A percentile compares a stretch with the other conserved stretches of the same genome.
Evolutionary conservation across 2,888 invertebrate species (phyloP).

Genomic region (Poecilus cupreus): DNA sequence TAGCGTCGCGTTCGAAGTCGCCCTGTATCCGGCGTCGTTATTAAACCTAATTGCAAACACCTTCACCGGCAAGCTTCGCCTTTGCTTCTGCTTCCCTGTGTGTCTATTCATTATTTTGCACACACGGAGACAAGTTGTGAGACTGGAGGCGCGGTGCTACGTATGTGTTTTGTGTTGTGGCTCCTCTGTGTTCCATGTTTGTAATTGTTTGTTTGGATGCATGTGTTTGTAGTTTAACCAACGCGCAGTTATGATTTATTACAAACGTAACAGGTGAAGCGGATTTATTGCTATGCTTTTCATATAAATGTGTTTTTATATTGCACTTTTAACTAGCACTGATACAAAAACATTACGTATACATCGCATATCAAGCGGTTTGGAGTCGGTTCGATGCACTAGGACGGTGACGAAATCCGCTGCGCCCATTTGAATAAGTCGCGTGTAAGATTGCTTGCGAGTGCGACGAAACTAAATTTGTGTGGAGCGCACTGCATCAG

Average conservation of each 20-base stretch:
- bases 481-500: not conserved
- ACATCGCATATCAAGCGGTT: too few species aligned
- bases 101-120: constrained; percentile 14
- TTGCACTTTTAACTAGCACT: not conserved
- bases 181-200: not conserved
- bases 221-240: not conserved
- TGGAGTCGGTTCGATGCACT: too few species aligned
- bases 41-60: constrained; percentile 23
- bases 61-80: not conserved
- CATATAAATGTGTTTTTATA: not conserved
- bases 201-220: not conserved
- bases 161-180: not conserved
- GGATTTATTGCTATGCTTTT: not conserved
- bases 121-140: not conserved
- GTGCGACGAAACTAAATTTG: constrained; percentile 1
- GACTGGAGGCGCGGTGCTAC: not conserved
- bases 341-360: too few species aligned
- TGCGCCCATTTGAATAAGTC: too few species aligned
- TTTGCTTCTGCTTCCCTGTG: not conserved
- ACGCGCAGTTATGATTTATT: not conserved
- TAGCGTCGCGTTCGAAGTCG: not conserved
- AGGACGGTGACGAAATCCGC: too few species aligned
- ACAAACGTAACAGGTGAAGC: not conserved
- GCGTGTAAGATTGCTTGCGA: not conserved
- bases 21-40: not conserved